Evolutionary conservation across 1,140 invertebrate species (phyloP).

Genomic region (Armadillidium nasatum): DNA sequence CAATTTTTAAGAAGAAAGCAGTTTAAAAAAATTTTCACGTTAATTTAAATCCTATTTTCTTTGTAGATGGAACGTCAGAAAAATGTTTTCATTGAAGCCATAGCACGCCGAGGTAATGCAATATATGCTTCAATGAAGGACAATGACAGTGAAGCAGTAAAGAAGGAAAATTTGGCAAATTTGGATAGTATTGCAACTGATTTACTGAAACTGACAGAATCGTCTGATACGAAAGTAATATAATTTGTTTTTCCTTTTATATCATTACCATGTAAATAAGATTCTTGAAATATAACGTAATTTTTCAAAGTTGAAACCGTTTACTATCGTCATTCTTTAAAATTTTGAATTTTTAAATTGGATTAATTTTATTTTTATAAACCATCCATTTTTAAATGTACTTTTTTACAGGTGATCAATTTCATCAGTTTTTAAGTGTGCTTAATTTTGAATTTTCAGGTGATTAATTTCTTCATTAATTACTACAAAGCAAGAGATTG

Average conservation of each 20-base stretch:
- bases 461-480: slow-evolving; percentile 27
- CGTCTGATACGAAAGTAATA: slow-evolving; percentile 24
- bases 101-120: slow-evolving; percentile 7
- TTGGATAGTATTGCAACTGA: slow-evolving; percentile 23
- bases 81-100: slow-evolving; percentile 16
- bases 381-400: not conserved
- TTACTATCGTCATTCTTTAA: too few species aligned
- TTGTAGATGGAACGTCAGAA: slow-evolving; percentile 28
- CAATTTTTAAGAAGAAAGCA: not conserved
- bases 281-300: not conserved
- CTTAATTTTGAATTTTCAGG: not conserved
- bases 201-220: slow-evolving; percentile 22
- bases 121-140: not conserved
- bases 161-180: not conserved
- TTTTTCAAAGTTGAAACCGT: not conserved
- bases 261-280: too few species aligned
- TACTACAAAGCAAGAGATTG: slow-evolving; percentile 19
- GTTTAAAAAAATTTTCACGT: not conserved
- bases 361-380: not conserved
- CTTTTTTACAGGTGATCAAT: not conserved
- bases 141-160: not conserved
- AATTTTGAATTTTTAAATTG: too few species aligned
- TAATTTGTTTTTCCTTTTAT: not conserved
- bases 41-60: slow-evolving; percentile 6
- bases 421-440: not conserved